Evolutionary conservation across 1,140 invertebrate species (phyloP), one percentile per base, ranked within the genome.

Genomic region (Drosophila erecta): DNA sequence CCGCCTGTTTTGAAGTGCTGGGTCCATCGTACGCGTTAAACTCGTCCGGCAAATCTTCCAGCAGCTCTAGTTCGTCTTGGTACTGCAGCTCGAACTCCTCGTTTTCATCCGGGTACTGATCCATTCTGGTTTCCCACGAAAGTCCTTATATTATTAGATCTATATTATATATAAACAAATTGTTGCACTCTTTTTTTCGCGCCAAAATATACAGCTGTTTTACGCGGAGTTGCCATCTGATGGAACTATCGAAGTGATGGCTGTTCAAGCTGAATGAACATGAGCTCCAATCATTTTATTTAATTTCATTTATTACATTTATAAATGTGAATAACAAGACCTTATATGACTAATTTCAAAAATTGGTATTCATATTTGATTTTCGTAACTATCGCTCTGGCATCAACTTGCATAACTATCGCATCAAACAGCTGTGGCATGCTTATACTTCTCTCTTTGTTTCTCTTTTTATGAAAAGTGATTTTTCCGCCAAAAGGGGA

Each of bases 11-110:
- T 0, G 85, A 89, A 27, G 85, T 83, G 46, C 91, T 90, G 92
- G 93, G 93, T 0, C 47, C 83, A 1, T 78, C 64, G 51, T 58
- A 33, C 2, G 93, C 81, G 92, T 96, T 49, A 3, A 69, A 74
- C 20, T 84, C 83, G 15, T 79, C 59, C 5, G 61, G 81, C 43
- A 81, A 46, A 30, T 90, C 95, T 51, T 93, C 93, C 62, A 96
- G 89, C 80, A 95, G 79, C 81, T 96, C 95, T 24, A 95, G 90
- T 64, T 96, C 96, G 87, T 96, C 95, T 24, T 94, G 94, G 79
- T 96, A 95, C 85, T 95, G 93, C 37, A 96, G 92, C 81, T 97
- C 96, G 86, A 95, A 96, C 90, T 96, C 96, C 79, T 96, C 96
- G 67, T 96, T 95, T 8, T 94, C 93, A 92, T 96, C 94, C 2